Evolutionary conservation across 1,140 invertebrate species (phyloP).

Genomic region (Drosophila auraria): DNA sequence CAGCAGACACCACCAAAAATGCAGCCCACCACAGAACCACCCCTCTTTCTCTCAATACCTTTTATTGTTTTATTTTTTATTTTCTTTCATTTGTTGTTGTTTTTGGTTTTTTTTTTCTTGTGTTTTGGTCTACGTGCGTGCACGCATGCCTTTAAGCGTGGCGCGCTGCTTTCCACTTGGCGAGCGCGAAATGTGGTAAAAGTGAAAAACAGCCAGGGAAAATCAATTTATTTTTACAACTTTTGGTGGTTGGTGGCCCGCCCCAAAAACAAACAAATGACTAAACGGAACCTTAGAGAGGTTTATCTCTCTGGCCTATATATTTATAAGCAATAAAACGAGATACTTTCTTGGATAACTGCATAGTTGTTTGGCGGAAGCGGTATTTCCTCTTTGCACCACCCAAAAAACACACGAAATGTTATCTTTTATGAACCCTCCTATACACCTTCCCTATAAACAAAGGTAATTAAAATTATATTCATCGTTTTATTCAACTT

Average conservation of each 20-base stretch:
- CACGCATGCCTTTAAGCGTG: constrained; percentile 52
- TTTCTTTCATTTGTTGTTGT: not conserved
- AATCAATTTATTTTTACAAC: constrained; percentile 63
- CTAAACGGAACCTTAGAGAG: constrained; percentile 13
- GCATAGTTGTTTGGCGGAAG: constrained; percentile 15
- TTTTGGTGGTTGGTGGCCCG: constrained; percentile 32
- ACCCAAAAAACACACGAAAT: not conserved
- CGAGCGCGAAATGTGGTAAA: constrained; percentile 33
- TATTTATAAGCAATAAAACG: constrained; percentile 29
- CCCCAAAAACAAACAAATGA: constrained; percentile 15
- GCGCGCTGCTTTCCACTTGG: constrained; percentile 20
- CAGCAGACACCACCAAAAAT: constrained; percentile 26
- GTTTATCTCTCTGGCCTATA: constrained; percentile 28
- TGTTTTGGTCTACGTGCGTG: constrained; percentile 64
- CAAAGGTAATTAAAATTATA: constrained; percentile 4
- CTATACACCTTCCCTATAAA: not conserved
- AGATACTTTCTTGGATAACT: constrained; percentile 20
- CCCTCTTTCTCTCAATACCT: not conserved
- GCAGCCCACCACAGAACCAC: constrained; percentile 16
- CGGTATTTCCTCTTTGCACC: not conserved
- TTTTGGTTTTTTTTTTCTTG: not conserved
- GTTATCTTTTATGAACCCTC: not conserved
- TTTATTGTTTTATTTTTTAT: not conserved
- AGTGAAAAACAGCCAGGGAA: constrained; percentile 33
- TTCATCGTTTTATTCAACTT: not conserved